A percentile compares a stretch with the other conserved stretches of the same genome.
phyloP scores from a whole-genome alignment of 2,113 vertebrate genomes.

The Hepsetus odoe region DNA sequence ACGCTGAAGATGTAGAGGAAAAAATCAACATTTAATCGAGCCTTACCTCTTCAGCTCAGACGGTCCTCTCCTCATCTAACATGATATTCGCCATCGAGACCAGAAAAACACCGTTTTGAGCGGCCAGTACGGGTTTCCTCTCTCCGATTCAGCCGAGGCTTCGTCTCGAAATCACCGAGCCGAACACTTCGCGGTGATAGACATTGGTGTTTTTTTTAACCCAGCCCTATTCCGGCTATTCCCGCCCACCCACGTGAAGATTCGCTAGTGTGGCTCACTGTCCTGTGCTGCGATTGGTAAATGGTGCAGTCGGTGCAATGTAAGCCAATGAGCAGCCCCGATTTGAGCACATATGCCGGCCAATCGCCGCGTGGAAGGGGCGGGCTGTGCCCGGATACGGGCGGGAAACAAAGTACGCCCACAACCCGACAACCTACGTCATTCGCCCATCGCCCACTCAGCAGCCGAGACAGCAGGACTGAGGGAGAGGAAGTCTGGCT shows the following conservation, averaged over 20 bases:
- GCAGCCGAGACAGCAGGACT: slow-evolving; percentile 42
- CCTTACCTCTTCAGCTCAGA: background rate
- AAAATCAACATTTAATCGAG: background rate
- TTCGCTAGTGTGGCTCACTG: background rate
- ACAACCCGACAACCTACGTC: slow-evolving; percentile 59
- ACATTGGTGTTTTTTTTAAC: slow-evolving; percentile 27
- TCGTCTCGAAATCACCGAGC: slow-evolving; percentile 35
- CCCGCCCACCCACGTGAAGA: background rate
- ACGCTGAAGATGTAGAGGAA: background rate
- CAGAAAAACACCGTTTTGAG: background rate
- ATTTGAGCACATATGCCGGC: background rate
- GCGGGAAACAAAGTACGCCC: slow-evolving; percentile 20
- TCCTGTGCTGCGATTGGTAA: background rate
- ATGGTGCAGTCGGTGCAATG: background rate
- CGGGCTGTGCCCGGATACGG: background rate
- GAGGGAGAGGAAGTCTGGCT: slow-evolving; percentile 45
- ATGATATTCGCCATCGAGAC: background rate
- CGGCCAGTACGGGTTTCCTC: background rate
- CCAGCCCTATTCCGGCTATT: background rate
- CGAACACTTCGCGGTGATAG: slow-evolving; percentile 50
- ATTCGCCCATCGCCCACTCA: slow-evolving; percentile 41
- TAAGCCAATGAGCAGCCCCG: background rate
- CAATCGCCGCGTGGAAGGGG: background rate
- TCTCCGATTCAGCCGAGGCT: slow-evolving; percentile 3
- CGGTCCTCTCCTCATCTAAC: background rate